Conservation (phyloP, 2,113 vertebrate species). For the Brachyhypopomus gauderio region DNA sequence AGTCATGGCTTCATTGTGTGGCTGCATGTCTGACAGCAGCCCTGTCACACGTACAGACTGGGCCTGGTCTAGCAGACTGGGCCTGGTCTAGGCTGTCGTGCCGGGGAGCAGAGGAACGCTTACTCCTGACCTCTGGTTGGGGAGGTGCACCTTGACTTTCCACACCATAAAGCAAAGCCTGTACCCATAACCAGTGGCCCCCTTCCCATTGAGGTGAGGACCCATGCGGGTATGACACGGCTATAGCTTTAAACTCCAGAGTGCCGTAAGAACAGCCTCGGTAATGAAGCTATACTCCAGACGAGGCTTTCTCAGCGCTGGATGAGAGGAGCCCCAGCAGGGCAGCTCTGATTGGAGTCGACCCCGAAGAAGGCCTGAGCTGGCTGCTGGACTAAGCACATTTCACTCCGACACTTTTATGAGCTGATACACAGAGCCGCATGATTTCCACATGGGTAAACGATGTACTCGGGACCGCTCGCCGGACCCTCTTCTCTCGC, state of each 20-base stretch:
- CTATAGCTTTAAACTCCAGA: constrained; percentile 16
- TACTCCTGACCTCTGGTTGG: not conserved
- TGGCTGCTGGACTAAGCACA: constrained; percentile 18
- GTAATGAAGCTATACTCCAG: constrained; percentile 3
- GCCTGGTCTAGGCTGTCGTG: not conserved
- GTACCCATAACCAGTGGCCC: not conserved
- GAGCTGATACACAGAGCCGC: constrained; percentile 65
- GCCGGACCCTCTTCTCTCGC: not conserved
- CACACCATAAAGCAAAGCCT: constrained; percentile 7
- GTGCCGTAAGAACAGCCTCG: constrained; percentile 3
- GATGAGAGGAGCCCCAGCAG: not conserved
- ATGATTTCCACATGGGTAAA: constrained; percentile 57
- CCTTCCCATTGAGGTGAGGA: not conserved
- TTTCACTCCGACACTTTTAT: constrained; percentile 67
- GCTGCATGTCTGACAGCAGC: not conserved
- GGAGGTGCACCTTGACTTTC: not conserved
- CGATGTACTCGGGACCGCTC: constrained; percentile 55
- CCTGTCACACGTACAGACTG: not conserved
- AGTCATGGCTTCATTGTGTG: not conserved
- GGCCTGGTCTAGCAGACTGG: not conserved
- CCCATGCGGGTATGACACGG: not conserved
- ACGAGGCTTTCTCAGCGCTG: not conserved
- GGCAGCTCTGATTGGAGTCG: constrained; percentile 22
- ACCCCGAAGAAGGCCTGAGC: constrained; percentile 6
- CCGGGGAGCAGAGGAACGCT: not conserved